These are phyloP conservation scores for Fragum fragum DNA, from an alignment of 2,888 invertebrate species.

Conservation along the genomic window DNA sequence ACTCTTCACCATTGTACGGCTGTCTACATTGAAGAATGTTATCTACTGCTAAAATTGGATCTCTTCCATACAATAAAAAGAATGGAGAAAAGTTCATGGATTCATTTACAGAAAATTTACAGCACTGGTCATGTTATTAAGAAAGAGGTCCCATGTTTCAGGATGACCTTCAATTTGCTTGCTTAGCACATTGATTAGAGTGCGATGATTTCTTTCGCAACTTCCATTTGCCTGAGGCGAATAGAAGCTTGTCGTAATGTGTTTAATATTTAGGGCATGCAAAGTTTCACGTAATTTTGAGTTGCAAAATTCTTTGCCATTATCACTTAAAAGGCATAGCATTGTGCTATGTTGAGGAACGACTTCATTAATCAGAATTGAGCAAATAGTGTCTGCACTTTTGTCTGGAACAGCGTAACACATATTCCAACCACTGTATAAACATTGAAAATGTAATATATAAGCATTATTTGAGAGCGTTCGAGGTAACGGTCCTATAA, in stretches of 20 bases:
- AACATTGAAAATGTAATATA: constrained; percentile 33
- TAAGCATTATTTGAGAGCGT: constrained; percentile 48
- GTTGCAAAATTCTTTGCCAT: constrained; percentile 40
- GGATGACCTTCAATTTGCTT: constrained; percentile 39
- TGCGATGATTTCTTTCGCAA: constrained; percentile 26
- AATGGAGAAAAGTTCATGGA: constrained; percentile 43
- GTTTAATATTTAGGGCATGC: constrained; percentile 36
- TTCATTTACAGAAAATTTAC: constrained; percentile 47
- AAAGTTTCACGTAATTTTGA: constrained; percentile 35
- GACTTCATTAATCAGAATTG: constrained; percentile 23
- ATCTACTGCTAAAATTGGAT: constrained; percentile 42
- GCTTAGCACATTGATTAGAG: constrained; percentile 20
- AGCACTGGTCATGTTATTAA: constrained; percentile 46
- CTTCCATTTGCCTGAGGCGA: constrained; percentile 23
- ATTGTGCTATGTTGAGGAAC: constrained; percentile 35
- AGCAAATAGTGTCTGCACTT: constrained; percentile 14
- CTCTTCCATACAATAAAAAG: constrained; percentile 45
- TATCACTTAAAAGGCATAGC: constrained; percentile 41
- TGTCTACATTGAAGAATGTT: constrained; percentile 44
- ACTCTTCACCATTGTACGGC: constrained; percentile 40
- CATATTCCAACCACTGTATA: constrained; percentile 30
- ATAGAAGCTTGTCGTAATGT: constrained; percentile 36
- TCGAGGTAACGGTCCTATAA: constrained; percentile 40
- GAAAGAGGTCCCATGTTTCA: constrained; percentile 45
- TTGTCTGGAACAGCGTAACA: constrained; percentile 31